phyloP scores from a whole-genome alignment of 35 echinoderm and acorn worm genomes.

The Lytechinus variegatus region DNA sequence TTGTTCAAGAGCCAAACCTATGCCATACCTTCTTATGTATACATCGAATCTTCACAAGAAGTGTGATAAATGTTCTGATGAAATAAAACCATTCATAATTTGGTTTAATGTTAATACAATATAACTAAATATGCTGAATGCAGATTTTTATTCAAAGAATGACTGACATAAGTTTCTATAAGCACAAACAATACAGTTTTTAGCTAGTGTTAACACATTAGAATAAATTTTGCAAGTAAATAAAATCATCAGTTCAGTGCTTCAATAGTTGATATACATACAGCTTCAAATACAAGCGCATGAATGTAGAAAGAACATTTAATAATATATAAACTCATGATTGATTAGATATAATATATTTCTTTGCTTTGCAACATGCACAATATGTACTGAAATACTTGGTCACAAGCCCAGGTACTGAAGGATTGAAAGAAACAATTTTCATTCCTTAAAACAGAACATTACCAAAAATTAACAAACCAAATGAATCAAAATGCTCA shows the following conservation, averaged over 20 bases:
- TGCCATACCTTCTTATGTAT: no score
- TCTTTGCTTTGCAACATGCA: neutral
- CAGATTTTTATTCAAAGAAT: neutral
- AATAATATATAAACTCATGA: conserved; percentile 13
- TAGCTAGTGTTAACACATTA: neutral
- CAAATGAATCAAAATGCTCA: neutral
- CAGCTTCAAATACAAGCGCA: conserved; percentile 1
- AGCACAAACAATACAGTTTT: neutral
- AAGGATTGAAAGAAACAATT: neutral
- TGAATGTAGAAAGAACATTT: neutral
- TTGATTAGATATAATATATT: neutral
- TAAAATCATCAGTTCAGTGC: conserved; percentile 11
- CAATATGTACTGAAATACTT: conserved; percentile 5
- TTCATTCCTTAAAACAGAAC: neutral
- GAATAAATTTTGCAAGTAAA: neutral
- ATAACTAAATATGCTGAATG: neutral
- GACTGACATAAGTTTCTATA: neutral
- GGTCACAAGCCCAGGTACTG: neutral
- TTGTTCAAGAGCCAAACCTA: no score
- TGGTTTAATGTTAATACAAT: no score
- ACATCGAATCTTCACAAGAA: no score
- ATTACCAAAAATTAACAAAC: neutral
- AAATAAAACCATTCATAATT: no score
- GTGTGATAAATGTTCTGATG: no score
- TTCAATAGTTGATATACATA: neutral